Base-by-base conservation (phyloP, 2,797 vertebrate species). In the Capromys pilorides region DNA sequence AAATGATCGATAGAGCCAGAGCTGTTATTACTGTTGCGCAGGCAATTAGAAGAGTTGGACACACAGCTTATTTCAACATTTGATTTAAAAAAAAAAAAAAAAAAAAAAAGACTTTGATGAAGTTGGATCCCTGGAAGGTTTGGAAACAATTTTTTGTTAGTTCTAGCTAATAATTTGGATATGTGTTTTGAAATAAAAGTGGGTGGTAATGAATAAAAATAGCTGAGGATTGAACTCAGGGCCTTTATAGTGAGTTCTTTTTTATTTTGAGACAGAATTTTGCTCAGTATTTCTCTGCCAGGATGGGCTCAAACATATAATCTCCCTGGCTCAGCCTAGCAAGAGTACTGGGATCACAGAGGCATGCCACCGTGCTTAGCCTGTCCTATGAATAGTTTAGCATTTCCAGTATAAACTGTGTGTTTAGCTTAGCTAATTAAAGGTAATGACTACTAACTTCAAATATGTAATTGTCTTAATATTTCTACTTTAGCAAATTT, bases 401-500 rank as follows among this genome's bases (percentile, higher is more conserved):
- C 77, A 94, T 71, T 95, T 66, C 33, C 36, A 92, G 33, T 62
- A 94, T 54, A 88, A 95, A 88, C 36, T 87, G 41, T 62, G 24
- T 75, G 71, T 86, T 84, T 71, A 81, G 24, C 36, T 95, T 91
- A 85, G 82, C 21, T 73, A 90, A 45, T 24, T 24, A 92, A 14
- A 89, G 14, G 21, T 49, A 90, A 93, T 11, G 75, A 7, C 78
- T 28, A 82, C 77, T 66, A 86, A 87, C 5, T 39, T 49, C 71
- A 95, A 95, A 91, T 87, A 92, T 3, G 31, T 31, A 86, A 41
- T 24, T 90, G n/a, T 89, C 54, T 93, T 92, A 81, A 26, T 22
- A 91, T 81, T 91, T 84, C 39, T 91, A 78, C 41, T 87, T 96
- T 51, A 94, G 66, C 45, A 90, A 79, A 78, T 86, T 84, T 94